A percentile compares a stretch with the other conserved stretches of the same genome.
Evolutionary conservation across 1,140 invertebrate species (phyloP).

Genomic region (Oryctes rhinoceros): DNA sequence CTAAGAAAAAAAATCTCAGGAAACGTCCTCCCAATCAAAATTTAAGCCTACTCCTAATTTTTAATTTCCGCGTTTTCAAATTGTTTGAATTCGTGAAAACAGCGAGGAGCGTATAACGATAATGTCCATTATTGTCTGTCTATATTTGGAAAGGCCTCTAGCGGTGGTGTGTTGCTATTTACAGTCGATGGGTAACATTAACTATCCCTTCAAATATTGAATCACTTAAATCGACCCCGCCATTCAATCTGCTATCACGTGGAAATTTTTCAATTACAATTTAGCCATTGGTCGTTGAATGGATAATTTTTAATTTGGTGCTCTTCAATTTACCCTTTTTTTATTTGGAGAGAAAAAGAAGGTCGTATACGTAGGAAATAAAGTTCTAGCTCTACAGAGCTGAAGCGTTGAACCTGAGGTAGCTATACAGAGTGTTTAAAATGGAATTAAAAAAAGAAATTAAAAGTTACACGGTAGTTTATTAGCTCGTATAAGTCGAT

Average conservation of each 20-base stretch:
- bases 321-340: not conserved
- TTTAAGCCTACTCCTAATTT: not conserved
- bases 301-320: not conserved
- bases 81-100: slow-evolving; percentile 11
- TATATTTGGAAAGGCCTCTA: slow-evolving; percentile 23
- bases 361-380: too few species aligned
- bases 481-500: too few species aligned
- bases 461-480: too few species aligned
- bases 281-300: not conserved
- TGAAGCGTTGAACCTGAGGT: too few species aligned
- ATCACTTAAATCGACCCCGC: slow-evolving; percentile 21
- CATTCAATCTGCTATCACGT: slow-evolving; percentile 1
- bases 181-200: slow-evolving; percentile 24
- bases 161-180: slow-evolving; percentile 19
- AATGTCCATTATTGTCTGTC: slow-evolving; percentile 30
- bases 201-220: slow-evolving; percentile 26
- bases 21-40: too few species aligned
- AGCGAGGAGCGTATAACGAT: not conserved
- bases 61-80: not conserved
- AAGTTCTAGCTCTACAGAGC: too few species aligned
- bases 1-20: too few species aligned
- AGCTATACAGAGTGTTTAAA: too few species aligned
- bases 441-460: too few species aligned
- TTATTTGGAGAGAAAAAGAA: not conserved
- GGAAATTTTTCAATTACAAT: slow-evolving; percentile 31